Percentiles rank a stretch among this genome's conserved stretches.
phyloP scores from a whole-genome alignment of 1,140 invertebrate genomes.

The Chelonus insularis region DNA sequence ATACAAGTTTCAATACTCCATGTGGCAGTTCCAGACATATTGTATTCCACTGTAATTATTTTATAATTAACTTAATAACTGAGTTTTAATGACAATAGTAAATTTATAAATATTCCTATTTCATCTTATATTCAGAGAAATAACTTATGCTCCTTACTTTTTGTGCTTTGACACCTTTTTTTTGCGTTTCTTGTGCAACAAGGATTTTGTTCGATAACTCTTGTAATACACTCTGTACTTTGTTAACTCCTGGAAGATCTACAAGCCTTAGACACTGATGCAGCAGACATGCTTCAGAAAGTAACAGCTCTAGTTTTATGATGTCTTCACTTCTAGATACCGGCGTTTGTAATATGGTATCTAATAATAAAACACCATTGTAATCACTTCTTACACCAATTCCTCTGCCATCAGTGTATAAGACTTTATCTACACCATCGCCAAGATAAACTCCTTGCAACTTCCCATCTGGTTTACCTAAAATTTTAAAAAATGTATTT shows the following conservation, averaged over 20 bases:
- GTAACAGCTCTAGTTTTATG: conserved; percentile 80
- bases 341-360: conserved; percentile 83
- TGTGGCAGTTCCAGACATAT: conserved; percentile 81
- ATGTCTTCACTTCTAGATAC: conserved; percentile 72
- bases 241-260: conserved; percentile 74
- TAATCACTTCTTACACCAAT: conserved; percentile 85
- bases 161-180: conserved; percentile 83
- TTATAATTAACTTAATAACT: background rate
- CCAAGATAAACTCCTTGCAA: conserved; percentile 74
- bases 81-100: background rate
- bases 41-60: conserved; percentile 79
- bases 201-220: conserved; percentile 77
- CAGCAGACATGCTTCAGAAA: conserved; percentile 84
- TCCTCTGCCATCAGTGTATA: conserved; percentile 78
- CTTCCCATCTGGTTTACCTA: conserved; percentile 62
- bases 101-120: background rate
- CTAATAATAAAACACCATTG: conserved; percentile 84
- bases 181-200: conserved; percentile 68
- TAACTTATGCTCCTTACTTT: no score
- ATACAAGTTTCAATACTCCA: conserved; percentile 75
- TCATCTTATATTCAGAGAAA: no score
- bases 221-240: conserved; percentile 74
- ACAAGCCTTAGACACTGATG: conserved; percentile 75
- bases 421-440: conserved; percentile 74
- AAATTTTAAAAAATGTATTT: conserved; percentile 29